Evolutionary conservation across 2,797 vertebrate species (phyloP).

Genomic region (Coccyzus lansbergi): DNA sequence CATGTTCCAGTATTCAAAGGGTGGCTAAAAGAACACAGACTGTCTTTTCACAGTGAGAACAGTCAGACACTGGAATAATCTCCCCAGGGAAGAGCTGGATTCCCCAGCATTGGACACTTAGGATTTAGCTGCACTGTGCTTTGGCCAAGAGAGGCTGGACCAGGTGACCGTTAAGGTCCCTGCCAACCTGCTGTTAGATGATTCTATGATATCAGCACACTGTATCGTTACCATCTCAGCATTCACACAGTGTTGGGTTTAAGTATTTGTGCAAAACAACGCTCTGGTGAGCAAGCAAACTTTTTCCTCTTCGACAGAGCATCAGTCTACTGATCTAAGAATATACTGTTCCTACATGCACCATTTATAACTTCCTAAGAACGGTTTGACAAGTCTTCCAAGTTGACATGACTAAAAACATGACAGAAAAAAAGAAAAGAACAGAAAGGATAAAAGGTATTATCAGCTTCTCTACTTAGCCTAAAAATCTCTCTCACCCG

Average conservation of each 20-base stretch:
- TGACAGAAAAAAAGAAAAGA: neutral
- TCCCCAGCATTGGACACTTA: too few species aligned
- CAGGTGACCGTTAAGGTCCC: too few species aligned
- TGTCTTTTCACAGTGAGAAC: too few species aligned
- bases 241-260: neutral
- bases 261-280: neutral
- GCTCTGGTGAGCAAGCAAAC: neutral
- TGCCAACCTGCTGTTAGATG: too few species aligned
- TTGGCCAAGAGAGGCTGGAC: too few species aligned
- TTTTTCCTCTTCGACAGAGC: neutral
- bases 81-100: too few species aligned
- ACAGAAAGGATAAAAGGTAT: neutral
- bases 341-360: neutral
- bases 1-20: too few species aligned
- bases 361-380: neutral
- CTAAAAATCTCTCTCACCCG: conserved; percentile 81
- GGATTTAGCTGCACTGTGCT: too few species aligned
- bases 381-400: neutral
- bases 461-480: neutral
- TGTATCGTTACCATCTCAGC: neutral
- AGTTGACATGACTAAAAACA: neutral
- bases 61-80: too few species aligned
- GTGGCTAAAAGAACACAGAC: too few species aligned
- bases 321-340: neutral
- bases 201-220: neutral